Conservation (phyloP, 2,113 vertebrate genomes). For the Orthochromis indermauri region DNA sequence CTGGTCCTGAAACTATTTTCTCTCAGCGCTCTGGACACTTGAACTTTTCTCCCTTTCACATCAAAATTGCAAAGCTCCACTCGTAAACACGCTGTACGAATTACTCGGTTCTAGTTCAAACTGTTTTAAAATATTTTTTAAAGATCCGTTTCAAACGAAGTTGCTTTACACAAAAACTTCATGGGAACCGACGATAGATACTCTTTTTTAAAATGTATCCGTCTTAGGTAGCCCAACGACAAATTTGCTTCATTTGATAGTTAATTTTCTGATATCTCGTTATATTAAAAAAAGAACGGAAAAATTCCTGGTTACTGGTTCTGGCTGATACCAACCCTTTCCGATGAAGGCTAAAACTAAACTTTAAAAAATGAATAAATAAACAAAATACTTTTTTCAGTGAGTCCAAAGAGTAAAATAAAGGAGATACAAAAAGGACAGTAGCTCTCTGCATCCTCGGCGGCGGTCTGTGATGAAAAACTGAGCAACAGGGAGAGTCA, state of each 20-base stretch:
- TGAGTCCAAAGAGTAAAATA: neutral
- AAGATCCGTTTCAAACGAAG: neutral
- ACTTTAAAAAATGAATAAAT: neutral
- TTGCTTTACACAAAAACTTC: neutral
- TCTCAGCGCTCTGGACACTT: neutral
- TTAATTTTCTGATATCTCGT: neutral
- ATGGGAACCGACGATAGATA: neutral
- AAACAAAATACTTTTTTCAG: neutral
- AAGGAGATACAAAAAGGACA: neutral
- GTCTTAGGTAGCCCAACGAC: neutral
- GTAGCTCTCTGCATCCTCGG: neutral
- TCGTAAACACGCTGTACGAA: neutral
- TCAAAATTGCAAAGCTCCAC: neutral
- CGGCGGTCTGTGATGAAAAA: slow-evolving; percentile 38
- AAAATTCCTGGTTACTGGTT: neutral
- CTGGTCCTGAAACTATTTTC: slow-evolving; percentile 44
- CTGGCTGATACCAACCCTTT: neutral
- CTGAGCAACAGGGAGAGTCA: slow-evolving; percentile 30
- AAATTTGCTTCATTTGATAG: neutral
- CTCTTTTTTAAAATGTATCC: neutral
- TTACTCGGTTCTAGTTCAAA: neutral
- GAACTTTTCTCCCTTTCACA: neutral
- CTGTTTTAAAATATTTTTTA: neutral
- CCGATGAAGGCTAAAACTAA: neutral
- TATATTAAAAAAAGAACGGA: neutral